Percentiles rank a stretch among this genome's conserved stretches.
These are phyloP conservation scores for Drosophila mulleri DNA, from an alignment of 2,888 invertebrate species.

Conservation along the genomic window DNA sequence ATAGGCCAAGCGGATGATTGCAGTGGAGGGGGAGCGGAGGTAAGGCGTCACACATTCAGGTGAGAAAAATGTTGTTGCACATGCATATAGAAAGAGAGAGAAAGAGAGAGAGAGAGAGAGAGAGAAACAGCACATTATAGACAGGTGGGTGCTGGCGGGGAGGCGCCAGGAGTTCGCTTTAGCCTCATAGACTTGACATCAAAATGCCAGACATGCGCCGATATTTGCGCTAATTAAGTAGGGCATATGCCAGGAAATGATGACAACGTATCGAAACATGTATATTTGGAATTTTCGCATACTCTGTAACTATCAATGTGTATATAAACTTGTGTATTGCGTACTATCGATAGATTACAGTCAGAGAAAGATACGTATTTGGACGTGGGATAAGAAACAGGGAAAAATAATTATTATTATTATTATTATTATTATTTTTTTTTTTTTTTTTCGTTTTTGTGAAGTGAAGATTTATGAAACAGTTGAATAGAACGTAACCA, in stretches of 20 bases:
- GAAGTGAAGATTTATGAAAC: no score
- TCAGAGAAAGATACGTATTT: no score
- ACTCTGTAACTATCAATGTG: background rate
- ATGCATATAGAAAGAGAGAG: slow-evolving; percentile 2
- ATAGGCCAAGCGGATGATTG: background rate
- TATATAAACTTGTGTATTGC: background rate
- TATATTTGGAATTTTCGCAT: slow-evolving; percentile 4
- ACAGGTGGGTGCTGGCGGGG: background rate
- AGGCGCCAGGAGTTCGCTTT: slow-evolving; percentile 24
- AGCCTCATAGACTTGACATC: slow-evolving; percentile 66
- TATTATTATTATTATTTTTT: no score
- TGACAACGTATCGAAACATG: slow-evolving; percentile 8
- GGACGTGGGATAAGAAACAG: no score
- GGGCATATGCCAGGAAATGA: slow-evolving; percentile 24
- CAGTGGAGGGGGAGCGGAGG: background rate
- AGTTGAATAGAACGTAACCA: no score
- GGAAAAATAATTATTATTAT: no score
- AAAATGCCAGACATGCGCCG: slow-evolving; percentile 48
- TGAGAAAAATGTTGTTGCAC: slow-evolving; percentile 27
- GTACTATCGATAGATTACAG: no score
- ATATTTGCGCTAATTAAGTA: slow-evolving; percentile 61
- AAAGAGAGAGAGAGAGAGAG: no score
- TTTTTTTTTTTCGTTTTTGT: no score
- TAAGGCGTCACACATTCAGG: slow-evolving; percentile 35
- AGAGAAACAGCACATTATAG: background rate